Base-by-base conservation (phyloP, 2,888 invertebrate genomes). In the Alentia gelatinosa region DNA sequence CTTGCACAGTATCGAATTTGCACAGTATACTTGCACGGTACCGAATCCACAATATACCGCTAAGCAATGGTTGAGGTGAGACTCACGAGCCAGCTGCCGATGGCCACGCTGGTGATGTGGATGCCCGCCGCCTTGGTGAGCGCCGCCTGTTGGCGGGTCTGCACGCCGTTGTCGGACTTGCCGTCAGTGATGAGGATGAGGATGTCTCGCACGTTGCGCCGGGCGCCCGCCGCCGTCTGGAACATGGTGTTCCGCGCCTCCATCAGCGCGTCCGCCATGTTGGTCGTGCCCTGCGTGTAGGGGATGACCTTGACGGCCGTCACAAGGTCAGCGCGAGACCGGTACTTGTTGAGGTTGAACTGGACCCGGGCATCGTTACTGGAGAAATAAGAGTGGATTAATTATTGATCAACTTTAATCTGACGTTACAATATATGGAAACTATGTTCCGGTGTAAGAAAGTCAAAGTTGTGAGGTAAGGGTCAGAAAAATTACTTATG, bases 111-210 rank as follows among this genome's bases (percentile, higher is more conserved):
- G n/a, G 91, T 90, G 26, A 92, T 33, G 88, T 91, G 92, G 19
- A 86, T 90, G 23, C 91, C 92, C 4, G 47, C 47, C 0, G 90
- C 39, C 89, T 90, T 91, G 15, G 63, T 42, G 26, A 47, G 50
- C 0, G 37, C 42, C 0, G 91, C 91, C 68, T 91, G 86, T 30
- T 86, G 26, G 9, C 86, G 19, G 9, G 86, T 86, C 30, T 86
- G 47, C 26, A 86, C 47, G 1, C 50, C 86, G 19, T 91, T 56
- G 33, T 91, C 89, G 1, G 91, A 91, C 9, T 47, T 90, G 15
- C 92, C 92, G 47, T 92, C 92, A 3, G 92, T 92, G 1, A 92
- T 23, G 12, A 92, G n/a, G 37, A 92, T 50, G 35, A 56, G 33
- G 1, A 91, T 23, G 12, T 92, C 83, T 5, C n/a, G 39, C 0